Evolutionary conservation across 2,113 vertebrate genomes (phyloP).

Genomic region (Aspiorhynchus laticeps): DNA sequence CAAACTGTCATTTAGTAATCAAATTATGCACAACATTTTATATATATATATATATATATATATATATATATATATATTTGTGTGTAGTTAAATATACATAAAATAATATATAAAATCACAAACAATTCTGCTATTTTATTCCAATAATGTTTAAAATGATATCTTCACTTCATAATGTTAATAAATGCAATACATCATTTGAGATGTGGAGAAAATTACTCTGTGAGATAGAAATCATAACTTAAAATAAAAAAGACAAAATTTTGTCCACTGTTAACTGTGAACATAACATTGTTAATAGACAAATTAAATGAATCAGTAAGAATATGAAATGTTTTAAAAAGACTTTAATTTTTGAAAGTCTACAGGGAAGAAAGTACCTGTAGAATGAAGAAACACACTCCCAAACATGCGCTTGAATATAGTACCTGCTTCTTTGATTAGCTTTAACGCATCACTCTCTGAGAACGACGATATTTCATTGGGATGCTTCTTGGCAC

Average conservation of each 20-base stretch:
- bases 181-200: not conserved
- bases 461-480: conserved; percentile 90
- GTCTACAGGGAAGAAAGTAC: too few species aligned
- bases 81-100: not conserved
- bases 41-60: too few species aligned
- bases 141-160: not conserved
- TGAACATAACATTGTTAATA: too few species aligned
- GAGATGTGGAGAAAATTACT: not conserved
- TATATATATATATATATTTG: not conserved
- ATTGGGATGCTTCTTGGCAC: conserved; percentile 66
- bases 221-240: too few species aligned
- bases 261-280: too few species aligned
- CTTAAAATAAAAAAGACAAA: too few species aligned
- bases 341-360: too few species aligned
- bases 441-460: conserved; percentile 83
- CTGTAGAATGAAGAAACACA: too few species aligned
- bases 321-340: too few species aligned
- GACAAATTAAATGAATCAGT: too few species aligned
- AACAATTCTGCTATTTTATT: not conserved
- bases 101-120: not conserved
- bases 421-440: conserved; percentile 83
- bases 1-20: not conserved
- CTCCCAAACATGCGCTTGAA: not conserved
- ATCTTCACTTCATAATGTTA: not conserved
- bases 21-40: not conserved